phyloP scores from a whole-genome alignment of 2,113 vertebrate species.

The Delphinus delphis region DNA sequence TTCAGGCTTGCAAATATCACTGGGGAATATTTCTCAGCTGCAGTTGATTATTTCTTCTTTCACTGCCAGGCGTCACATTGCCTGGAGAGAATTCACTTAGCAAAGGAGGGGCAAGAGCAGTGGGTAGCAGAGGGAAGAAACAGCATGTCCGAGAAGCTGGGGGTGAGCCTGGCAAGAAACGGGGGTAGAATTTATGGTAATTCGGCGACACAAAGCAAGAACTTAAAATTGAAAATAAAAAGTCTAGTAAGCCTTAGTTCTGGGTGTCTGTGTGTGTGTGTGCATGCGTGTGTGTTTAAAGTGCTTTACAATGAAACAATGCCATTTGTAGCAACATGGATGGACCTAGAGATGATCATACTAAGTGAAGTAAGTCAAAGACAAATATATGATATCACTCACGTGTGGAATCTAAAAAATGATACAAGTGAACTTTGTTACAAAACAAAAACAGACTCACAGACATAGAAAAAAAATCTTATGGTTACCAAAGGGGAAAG shows the following conservation, averaged over 20 bases:
- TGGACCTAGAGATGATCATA: neutral
- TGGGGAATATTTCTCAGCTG: slow-evolving; percentile 17
- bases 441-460: neutral
- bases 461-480: neutral
- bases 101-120: neutral
- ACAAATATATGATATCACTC: neutral
- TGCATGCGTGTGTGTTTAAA: neutral
- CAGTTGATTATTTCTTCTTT: slow-evolving; percentile 41
- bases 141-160: neutral
- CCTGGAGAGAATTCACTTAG: slow-evolving; percentile 53
- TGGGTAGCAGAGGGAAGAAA: neutral
- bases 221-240: neutral
- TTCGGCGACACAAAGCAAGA: neutral
- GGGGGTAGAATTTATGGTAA: neutral
- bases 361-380: neutral
- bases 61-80: neutral
- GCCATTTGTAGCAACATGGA: neutral
- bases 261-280: neutral
- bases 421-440: neutral
- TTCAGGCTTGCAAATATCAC: neutral
- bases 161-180: neutral
- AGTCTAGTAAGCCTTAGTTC: neutral
- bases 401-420: neutral
- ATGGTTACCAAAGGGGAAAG: neutral
- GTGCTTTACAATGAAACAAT: slow-evolving; percentile 18